Evolutionary conservation across 2,888 invertebrate genomes (phyloP).

Genomic region (Dynastes tityus): DNA sequence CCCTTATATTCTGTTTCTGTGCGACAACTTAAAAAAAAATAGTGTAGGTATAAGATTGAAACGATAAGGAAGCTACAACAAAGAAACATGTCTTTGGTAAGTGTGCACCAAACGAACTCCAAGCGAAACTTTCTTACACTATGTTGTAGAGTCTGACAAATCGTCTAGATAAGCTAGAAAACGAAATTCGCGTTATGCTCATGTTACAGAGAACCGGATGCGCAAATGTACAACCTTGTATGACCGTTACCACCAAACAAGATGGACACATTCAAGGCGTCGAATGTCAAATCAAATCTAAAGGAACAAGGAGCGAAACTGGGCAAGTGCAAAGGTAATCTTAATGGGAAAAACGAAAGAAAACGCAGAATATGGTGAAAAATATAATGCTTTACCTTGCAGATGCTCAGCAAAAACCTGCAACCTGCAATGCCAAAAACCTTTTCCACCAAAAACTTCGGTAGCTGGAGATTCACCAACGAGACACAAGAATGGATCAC

Average conservation of each 20-base stretch:
- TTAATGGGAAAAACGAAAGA: neutral
- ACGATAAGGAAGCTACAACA: slow-evolving; percentile 14
- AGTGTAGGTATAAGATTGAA: neutral
- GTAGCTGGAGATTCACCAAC: slow-evolving; percentile 15
- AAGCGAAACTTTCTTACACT: slow-evolving; percentile 41
- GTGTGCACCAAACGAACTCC: slow-evolving; percentile 10
- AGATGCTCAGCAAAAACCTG: slow-evolving; percentile 7
- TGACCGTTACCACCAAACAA: slow-evolving; percentile 36
- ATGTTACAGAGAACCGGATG: slow-evolving; percentile 53
- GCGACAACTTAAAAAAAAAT: neutral
- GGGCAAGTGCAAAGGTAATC: slow-evolving; percentile 23
- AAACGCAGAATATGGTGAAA: neutral
- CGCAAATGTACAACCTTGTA: slow-evolving; percentile 35
- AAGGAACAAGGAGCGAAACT: slow-evolving; percentile 4
- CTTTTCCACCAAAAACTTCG: neutral
- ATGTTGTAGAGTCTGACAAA: slow-evolving; percentile 48
- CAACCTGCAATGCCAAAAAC: neutral
- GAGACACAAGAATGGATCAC: neutral
- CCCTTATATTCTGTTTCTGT: neutral
- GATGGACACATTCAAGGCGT: slow-evolving; percentile 49
- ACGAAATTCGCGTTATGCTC: slow-evolving; percentile 57
- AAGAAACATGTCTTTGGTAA: slow-evolving; percentile 51
- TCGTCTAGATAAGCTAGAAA: slow-evolving; percentile 58
- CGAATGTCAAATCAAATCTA: slow-evolving; percentile 40
- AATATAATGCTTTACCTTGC: neutral